Percentiles rank a stretch among this genome's conserved stretches.
phyloP scores from a whole-genome alignment of 2,113 vertebrate species.

The Hippocampus comes region DNA sequence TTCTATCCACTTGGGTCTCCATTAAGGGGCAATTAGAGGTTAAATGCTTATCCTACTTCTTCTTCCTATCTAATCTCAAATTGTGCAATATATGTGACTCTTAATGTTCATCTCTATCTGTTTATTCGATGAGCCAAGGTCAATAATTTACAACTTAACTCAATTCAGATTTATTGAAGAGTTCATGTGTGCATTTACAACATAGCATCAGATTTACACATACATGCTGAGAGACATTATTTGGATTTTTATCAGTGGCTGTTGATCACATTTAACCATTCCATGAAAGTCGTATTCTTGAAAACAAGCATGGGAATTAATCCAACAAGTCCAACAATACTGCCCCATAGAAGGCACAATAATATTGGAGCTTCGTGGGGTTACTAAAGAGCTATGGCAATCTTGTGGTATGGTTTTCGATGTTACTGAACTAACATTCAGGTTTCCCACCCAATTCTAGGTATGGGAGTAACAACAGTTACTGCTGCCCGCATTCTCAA shows the following conservation, averaged over 20 bases:
- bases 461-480: slow-evolving; percentile 78
- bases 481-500: slow-evolving; percentile 78
- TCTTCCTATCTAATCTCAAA: no score
- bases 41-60: neutral
- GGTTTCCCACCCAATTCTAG: slow-evolving; percentile 53
- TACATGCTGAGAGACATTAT: slow-evolving; percentile 13
- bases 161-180: neutral
- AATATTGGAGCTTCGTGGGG: neutral
- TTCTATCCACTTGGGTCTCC: neutral
- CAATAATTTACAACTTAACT: neutral
- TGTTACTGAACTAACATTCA: slow-evolving; percentile 25
- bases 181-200: no score
- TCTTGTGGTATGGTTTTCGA: slow-evolving; percentile 1
- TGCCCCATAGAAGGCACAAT: neutral
- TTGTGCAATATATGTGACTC: no score
- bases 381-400: slow-evolving; percentile 11
- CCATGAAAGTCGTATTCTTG: neutral
- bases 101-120: neutral
- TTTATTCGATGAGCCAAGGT: neutral
- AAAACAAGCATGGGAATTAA: slow-evolving; percentile 5
- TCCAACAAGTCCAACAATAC: neutral
- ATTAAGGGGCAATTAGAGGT: neutral
- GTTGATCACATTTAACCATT: neutral
- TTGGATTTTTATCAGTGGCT: slow-evolving; percentile 13
- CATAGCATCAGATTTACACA: neutral